These are phyloP conservation scores for Myotis findleyi DNA, from an alignment of 2,797 vertebrate species.

Conservation along the genomic window DNA sequence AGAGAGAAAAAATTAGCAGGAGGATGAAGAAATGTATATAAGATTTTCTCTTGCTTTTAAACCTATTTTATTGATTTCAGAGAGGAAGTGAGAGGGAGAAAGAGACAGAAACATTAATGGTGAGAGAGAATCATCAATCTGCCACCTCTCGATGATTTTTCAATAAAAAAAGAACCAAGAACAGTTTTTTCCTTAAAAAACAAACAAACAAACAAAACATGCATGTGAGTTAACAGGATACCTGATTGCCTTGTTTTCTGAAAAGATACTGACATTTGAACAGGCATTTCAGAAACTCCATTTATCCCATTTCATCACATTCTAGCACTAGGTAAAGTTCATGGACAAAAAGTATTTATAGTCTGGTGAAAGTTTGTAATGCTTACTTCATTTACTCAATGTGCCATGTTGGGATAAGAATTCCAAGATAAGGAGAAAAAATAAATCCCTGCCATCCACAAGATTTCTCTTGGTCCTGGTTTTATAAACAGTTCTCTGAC, in stretches of 20 bases:
- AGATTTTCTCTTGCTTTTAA: background rate
- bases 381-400: constrained; percentile 2
- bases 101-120: too few relatives aligned
- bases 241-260: background rate
- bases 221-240: background rate
- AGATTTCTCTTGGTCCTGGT: background rate
- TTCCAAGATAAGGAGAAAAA: background rate
- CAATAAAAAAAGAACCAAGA: background rate
- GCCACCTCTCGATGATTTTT: too few relatives aligned
- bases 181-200: background rate
- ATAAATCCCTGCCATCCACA: background rate
- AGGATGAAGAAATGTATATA: background rate
- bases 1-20: background rate
- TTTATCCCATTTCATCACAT: background rate
- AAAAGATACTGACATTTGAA: constrained; percentile 33
- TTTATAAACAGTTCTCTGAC: constrained; percentile 19
- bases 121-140: too few relatives aligned
- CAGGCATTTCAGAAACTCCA: background rate
- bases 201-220: background rate
- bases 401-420: background rate
- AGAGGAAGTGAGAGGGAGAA: too few relatives aligned
- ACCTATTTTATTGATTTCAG: too few relatives aligned
- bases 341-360: background rate
- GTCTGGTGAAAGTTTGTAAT: background rate
- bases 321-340: background rate